Percentiles rank a stretch among this genome's conserved stretches.
Conservation (phyloP, 2,797 vertebrate genomes). For the Rhodeus uyekii region DNA sequence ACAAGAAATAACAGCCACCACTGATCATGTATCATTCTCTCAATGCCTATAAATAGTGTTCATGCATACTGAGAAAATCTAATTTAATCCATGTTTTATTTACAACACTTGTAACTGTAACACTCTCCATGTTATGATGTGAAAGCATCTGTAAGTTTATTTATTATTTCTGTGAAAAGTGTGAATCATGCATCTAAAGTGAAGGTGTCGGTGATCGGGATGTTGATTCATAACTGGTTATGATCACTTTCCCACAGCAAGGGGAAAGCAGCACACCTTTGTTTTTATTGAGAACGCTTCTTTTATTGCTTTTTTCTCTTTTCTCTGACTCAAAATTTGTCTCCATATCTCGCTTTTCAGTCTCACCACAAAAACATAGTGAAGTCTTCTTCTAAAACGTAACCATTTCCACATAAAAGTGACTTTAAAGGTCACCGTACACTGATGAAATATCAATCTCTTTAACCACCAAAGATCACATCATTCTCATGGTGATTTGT, state of each 20-base stretch:
- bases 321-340: background rate
- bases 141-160: background rate
- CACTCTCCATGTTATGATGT: background rate
- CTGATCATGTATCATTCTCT: background rate
- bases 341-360: background rate
- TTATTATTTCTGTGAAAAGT: constrained; percentile 14
- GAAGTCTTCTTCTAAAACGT: background rate
- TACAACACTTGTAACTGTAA: background rate
- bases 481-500: background rate
- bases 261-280: background rate
- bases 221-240: constrained; percentile 11
- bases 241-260: background rate
- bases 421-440: background rate
- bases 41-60: background rate
- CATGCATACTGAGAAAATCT: background rate
- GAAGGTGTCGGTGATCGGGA: background rate
- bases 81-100: background rate
- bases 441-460: background rate
- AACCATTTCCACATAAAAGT: background rate
- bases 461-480: background rate
- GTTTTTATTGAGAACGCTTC: background rate
- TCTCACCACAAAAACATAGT: background rate
- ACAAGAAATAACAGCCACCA: constrained; percentile 23
- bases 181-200: background rate
- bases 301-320: background rate